Evolutionary conservation across 2,888 invertebrate genomes (phyloP), one percentile per base, ranked within the genome.

Genomic region (Coelopa pilipes): DNA sequence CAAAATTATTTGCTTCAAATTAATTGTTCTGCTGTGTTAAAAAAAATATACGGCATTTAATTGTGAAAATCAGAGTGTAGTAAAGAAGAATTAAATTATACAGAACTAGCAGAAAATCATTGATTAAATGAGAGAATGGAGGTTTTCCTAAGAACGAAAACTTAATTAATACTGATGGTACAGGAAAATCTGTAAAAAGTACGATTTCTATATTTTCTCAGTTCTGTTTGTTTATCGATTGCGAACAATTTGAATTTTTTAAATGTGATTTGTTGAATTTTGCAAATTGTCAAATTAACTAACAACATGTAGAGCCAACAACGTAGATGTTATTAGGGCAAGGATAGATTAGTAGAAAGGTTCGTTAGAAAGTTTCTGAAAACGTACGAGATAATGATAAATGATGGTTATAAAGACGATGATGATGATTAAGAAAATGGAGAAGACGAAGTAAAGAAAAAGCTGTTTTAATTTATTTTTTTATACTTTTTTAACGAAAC

Each of bases 401-500:
- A 13, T 24, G 13, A 60, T 62, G 24, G 11, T 59, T 9, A 59
- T 59, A 19, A 59, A 17, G 19, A 57, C 10, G 50, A 24, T 49
- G 11, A 21, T 65, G 19, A 19, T 65, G 34, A 34, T 34, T 2
- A 34, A 4, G 34, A 34, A 4, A 4, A 13, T 45, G 63, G n/a
- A 67, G 53, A 34, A 24, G 53, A 47, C 15, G n/a, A 60, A 47
- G 34, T 34, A 34, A 34, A 4, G 34, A 34, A 15, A 70, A 60
- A 49, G 60, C 49, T 70, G 70, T 70, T 70, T 70, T 69, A n/a
- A 60, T 59, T 47, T 70, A 59, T 47, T 66, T 70, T 70, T 70
- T 70, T 70, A 70, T 70, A 70, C 70, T 70, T 70, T 70, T 70
- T 70, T 70, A 49, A 66, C 50, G 15, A n/a, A 34, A 45, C n/a